phyloP scores from a whole-genome alignment of 2,797 vertebrate genomes.

The Rhadinocentrus ornatus region DNA sequence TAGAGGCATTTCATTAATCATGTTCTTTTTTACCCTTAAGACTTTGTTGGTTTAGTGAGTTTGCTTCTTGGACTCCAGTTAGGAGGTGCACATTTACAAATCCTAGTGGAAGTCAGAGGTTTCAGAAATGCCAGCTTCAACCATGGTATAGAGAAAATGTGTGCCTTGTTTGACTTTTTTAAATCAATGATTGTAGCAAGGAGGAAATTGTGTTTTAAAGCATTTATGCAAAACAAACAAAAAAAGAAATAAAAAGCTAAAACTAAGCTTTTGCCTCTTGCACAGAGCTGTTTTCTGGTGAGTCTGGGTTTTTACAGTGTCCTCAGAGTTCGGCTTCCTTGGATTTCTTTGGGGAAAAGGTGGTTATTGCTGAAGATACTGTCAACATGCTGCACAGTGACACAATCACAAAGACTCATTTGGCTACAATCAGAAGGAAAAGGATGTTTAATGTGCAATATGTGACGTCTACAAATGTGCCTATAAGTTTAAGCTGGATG shows the following conservation, averaged over 20 bases:
- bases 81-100: constrained; percentile 59
- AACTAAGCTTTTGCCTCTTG: constrained; percentile 50
- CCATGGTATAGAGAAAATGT: constrained; percentile 45
- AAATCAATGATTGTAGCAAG: constrained; percentile 53
- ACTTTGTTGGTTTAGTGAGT: constrained; percentile 30
- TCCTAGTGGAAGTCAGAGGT: constrained; percentile 52
- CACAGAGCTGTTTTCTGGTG: constrained; percentile 38
- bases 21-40: constrained; percentile 21
- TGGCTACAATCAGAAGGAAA: constrained; percentile 28
- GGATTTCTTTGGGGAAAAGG: neutral
- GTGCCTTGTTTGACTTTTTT: constrained; percentile 66
- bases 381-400: constrained; percentile 6
- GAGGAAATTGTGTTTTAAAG: constrained; percentile 8
- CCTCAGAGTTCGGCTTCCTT: neutral
- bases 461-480: constrained; percentile 78
- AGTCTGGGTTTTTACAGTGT: constrained; percentile 20
- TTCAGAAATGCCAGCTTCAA: constrained; percentile 38
- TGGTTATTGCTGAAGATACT: neutral
- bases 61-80: constrained; percentile 51
- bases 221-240: constrained; percentile 64
- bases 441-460: constrained; percentile 73
- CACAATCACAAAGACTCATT: constrained; percentile 20
- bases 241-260: constrained; percentile 36
- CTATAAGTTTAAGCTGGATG: constrained; percentile 65
- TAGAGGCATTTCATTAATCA: constrained; percentile 16